Evolutionary conservation across 1,140 invertebrate species (phyloP), one percentile per base, ranked within the genome.

Genomic region (Lutraria rhynchaena): DNA sequence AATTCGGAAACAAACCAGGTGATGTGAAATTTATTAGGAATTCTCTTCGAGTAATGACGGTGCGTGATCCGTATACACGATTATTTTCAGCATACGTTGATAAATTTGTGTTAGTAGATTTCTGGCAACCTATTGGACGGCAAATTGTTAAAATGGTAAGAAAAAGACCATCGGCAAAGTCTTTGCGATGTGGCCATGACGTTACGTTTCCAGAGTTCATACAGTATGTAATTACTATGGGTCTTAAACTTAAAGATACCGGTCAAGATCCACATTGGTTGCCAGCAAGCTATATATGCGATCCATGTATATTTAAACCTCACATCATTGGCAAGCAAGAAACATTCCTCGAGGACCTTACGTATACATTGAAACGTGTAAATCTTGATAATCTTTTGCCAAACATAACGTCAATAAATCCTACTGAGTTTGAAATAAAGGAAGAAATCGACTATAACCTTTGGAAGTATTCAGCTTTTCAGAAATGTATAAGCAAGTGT

Each of bases 211-310:
- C 37, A 22, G 85, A 85, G 27, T 85, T 87, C 49, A 19, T 83
- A n/a, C 27, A 75, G 24, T 85, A 75, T 51, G 75, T 87, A 5
- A 46, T 83, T 11, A 70, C 55, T 4, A 29, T 33, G 27, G 55
- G 57, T 33, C 53, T 51, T 35, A 15, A 27, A 7, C 29, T 67
- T 24, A 41, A 27, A 24, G 37, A 44, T 1, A 22, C 24, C 27
- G 69, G 70, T n/a, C 61, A 85, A 41, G 84, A 87, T 71, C 76
- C 85, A 44, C 86, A 87, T 69, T 87, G 86, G 86, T 49, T 65
- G 29, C 83, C 85, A 9, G 58, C 80, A n/a, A 65, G 53, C 24
- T 49, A 82, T 51, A 53, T 82, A 15, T 87, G 84, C 71, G 75
- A 83, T 53, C 85, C 84, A 0, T 87, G 86, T 60, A 1, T 37